Evolutionary conservation across 2,797 vertebrate genomes (phyloP).

Genomic region (Bovichtus diacanthus): DNA sequence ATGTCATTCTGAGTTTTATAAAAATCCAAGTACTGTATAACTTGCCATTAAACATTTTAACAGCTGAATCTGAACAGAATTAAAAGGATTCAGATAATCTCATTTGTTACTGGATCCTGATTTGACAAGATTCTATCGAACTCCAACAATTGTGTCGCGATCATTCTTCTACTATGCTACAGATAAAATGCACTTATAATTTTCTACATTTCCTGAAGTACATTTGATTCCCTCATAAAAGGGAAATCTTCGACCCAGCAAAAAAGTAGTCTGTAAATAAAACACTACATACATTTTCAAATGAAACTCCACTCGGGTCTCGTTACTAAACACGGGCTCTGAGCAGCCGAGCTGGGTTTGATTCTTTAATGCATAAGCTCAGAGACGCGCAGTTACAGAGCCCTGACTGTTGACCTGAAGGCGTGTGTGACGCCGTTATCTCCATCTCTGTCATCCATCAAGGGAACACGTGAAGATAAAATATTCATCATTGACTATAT

Average conservation of each 20-base stretch:
- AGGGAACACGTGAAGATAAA: too few relatives aligned
- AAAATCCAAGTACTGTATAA: not conserved
- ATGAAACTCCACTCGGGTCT: not conserved
- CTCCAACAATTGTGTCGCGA: not conserved
- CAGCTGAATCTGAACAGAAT: not conserved
- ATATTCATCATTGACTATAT: not conserved
- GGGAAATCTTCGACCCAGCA: slow-evolving; percentile 3
- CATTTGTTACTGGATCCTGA: not conserved
- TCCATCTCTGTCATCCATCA: slow-evolving; percentile 39
- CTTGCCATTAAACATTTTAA: not conserved
- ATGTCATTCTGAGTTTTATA: not conserved
- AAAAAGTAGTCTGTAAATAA: slow-evolving; percentile 11
- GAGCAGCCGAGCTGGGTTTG: slow-evolving; percentile 14
- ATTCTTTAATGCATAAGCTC: slow-evolving; percentile 15
- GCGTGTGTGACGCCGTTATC: slow-evolving; percentile 22
- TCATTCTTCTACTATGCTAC: not conserved
- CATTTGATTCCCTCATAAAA: not conserved
- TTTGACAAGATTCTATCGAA: not conserved
- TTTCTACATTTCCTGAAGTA: not conserved
- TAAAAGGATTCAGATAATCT: not conserved
- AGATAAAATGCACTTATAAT: not conserved
- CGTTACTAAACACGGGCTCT: not conserved
- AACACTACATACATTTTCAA: slow-evolving; percentile 5
- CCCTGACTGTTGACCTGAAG: slow-evolving; percentile 38
- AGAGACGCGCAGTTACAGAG: not conserved